A percentile compares a stretch with the other conserved stretches of the same genome.
phyloP scores from a whole-genome alignment of 2,797 vertebrate species.

The Limosa lapponica region DNA sequence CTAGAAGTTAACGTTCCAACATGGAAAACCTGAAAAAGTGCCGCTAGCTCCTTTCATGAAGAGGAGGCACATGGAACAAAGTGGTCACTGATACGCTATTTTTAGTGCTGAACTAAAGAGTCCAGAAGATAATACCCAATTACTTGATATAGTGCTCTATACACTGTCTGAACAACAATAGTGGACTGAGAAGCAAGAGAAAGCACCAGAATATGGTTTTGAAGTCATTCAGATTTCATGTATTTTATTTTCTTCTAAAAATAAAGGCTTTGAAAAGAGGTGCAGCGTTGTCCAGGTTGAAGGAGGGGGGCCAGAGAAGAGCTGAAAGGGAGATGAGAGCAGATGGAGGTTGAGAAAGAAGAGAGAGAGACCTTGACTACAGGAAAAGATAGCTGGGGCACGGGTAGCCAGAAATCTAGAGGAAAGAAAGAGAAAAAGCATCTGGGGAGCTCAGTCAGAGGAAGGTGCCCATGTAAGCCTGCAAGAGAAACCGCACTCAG shows the following conservation, averaged over 20 bases:
- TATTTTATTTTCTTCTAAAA: conserved; percentile 60
- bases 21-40: conserved; percentile 69
- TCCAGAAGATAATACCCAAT: conserved; percentile 61
- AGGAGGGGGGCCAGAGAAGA: background rate
- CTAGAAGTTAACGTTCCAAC: conserved; percentile 73
- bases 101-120: conserved; percentile 55
- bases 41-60: conserved; percentile 51
- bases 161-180: conserved; percentile 44
- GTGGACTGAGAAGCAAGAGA: conserved; percentile 49
- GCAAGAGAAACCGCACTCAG: background rate
- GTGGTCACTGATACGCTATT: conserved; percentile 69
- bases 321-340: conserved; percentile 43
- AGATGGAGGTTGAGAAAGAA: conserved; percentile 29
- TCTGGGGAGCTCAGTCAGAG: background rate
- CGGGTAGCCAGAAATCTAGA: background rate
- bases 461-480: background rate
- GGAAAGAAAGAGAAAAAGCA: conserved; percentile 1
- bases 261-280: conserved; percentile 57
- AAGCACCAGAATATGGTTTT: conserved; percentile 55
- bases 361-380: conserved; percentile 25
- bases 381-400: conserved; percentile 19
- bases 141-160: conserved; percentile 53
- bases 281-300: conserved; percentile 35
- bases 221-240: conserved; percentile 61
- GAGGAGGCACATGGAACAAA: conserved; percentile 56